These are phyloP conservation scores for Scalopus aquaticus DNA, from an alignment of 2,113 vertebrate genomes.

Conservation along the genomic window DNA sequence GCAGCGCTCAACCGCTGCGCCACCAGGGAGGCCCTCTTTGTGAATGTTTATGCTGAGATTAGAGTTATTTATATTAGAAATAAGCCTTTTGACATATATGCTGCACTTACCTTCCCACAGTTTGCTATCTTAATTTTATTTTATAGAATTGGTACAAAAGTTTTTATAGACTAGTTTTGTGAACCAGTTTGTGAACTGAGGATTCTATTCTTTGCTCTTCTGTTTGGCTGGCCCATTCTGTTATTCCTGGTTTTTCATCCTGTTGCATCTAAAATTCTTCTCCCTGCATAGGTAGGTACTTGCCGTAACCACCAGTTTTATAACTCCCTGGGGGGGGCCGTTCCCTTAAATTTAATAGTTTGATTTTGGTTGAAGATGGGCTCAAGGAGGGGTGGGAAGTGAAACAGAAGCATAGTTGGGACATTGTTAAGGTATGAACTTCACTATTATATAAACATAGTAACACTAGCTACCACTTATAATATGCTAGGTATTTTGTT, in stretches of 20 bases:
- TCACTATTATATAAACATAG: not conserved
- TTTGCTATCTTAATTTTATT: not conserved
- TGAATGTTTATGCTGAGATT: too few species aligned
- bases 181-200: not conserved
- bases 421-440: not conserved
- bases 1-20: too few species aligned
- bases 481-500: not conserved
- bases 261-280: not conserved
- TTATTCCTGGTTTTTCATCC: not conserved
- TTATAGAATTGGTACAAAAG: not conserved
- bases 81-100: not conserved
- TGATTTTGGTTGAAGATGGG: not conserved
- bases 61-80: not conserved
- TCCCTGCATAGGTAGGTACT: not conserved
- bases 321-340: not conserved
- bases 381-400: not conserved
- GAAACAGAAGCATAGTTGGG: not conserved
- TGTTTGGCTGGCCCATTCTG: not conserved
- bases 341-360: not conserved
- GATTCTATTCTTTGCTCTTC: conserved; percentile 6
- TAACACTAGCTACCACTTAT: not conserved
- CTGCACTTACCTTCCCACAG: not conserved
- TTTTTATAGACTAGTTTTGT: conserved; percentile 32
- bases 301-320: not conserved
- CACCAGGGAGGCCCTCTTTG: too few species aligned